Evolutionary conservation across 2,797 vertebrate species (phyloP).

Genomic region (Silurus aristotelis): DNA sequence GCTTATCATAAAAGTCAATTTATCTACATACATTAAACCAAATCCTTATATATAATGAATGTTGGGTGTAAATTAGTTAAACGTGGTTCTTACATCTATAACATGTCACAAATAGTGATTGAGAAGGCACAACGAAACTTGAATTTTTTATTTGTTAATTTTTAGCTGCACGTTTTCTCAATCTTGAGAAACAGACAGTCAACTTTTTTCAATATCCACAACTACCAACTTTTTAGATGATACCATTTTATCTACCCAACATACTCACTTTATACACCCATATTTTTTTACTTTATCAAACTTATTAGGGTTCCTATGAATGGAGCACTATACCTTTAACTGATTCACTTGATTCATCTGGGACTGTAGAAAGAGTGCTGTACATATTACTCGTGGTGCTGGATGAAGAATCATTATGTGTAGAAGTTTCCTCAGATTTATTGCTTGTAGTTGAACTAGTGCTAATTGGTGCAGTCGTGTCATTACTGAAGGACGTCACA

Average conservation of each 20-base stretch:
- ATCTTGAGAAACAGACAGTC: neutral
- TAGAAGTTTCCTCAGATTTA: neutral
- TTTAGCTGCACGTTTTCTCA: neutral
- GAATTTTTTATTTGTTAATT: neutral
- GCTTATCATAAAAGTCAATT: too few relatives aligned
- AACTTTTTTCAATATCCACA: neutral
- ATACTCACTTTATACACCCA: neutral
- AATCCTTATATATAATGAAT: too few relatives aligned
- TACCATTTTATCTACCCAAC: neutral
- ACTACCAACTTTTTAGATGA: neutral
- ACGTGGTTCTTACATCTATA: too few relatives aligned
- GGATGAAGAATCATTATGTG: neutral
- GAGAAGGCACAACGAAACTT: neutral
- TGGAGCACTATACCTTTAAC: neutral
- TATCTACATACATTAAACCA: too few relatives aligned
- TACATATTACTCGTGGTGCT: neutral
- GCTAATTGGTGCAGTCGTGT: neutral
- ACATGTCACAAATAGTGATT: neutral
- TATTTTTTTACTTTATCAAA: neutral
- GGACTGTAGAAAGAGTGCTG: neutral
- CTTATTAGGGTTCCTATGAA: neutral
- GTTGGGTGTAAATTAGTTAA: too few relatives aligned
- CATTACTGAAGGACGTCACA: neutral
- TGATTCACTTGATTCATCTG: neutral
- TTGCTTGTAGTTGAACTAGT: neutral